Percentiles rank a stretch among this genome's conserved stretches.
Evolutionary conservation across 2,113 vertebrate genomes (phyloP).

Genomic region (Chroicocephalus ridibundus): DNA sequence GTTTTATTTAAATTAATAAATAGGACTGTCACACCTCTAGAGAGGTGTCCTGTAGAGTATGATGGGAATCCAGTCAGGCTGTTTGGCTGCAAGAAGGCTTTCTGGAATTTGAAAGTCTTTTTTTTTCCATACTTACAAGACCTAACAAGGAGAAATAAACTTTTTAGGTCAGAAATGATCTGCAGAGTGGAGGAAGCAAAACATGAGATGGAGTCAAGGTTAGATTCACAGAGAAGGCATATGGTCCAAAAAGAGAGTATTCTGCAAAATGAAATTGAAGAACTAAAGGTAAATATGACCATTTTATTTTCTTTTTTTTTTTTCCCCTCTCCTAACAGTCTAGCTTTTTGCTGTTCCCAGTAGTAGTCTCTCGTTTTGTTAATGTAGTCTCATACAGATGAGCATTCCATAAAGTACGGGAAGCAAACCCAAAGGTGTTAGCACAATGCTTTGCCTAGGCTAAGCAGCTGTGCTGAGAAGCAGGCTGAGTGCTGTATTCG

Average conservation of each 20-base stretch:
- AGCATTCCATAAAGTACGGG: not conserved
- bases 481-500: not conserved
- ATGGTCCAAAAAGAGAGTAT: conserved; percentile 91
- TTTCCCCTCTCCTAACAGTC: not conserved
- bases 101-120: not conserved
- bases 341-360: not conserved
- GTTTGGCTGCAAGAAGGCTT: not conserved
- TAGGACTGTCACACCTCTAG: not conserved
- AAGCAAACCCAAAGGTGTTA: not conserved
- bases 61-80: not conserved
- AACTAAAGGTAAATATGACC: conserved; percentile 79
- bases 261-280: conserved; percentile 86
- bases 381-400: not conserved
- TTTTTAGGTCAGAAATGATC: conserved; percentile 83
- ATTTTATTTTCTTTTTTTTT: not conserved
- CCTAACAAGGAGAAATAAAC: conserved; percentile 26
- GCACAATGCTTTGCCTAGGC: not conserved
- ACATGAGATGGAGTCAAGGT: conserved; percentile 87
- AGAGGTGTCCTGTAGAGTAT: not conserved
- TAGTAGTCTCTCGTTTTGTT: not conserved
- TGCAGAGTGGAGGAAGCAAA: conserved; percentile 88
- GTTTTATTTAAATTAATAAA: not conserved
- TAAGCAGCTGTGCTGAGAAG: not conserved
- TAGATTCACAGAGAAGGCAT: conserved; percentile 90
- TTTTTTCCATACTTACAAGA: not conserved